Evolutionary conservation across 2,888 invertebrate species (phyloP).

Genomic region (Coenonympha arcania): DNA sequence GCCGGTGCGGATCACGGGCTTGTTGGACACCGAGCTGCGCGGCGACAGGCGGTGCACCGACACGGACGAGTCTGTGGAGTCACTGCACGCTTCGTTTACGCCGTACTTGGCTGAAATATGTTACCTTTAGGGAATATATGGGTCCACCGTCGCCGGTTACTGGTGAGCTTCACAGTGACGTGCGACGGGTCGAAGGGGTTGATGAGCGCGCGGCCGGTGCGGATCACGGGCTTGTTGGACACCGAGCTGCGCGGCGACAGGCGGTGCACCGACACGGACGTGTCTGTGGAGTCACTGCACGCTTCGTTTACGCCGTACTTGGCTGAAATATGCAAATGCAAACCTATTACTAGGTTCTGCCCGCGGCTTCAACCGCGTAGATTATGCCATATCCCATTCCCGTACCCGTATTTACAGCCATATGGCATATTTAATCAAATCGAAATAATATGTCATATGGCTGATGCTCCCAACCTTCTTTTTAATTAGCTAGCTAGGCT

Average conservation of each 20-base stretch:
- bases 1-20: slow-evolving; percentile 80
- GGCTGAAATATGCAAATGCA: slow-evolving; percentile 35
- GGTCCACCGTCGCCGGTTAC: slow-evolving; percentile 96
- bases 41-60: slow-evolving; percentile 53
- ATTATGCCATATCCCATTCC: too few relatives aligned
- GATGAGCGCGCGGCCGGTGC: slow-evolving; percentile 90
- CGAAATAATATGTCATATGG: too few relatives aligned
- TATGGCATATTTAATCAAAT: too few relatives aligned
- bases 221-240: slow-evolving; percentile 71
- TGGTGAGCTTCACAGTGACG: slow-evolving; percentile 95
- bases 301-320: slow-evolving; percentile 48
- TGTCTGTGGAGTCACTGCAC: slow-evolving; percentile 54
- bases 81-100: slow-evolving; percentile 48
- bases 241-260: slow-evolving; percentile 59
- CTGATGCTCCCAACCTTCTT: too few relatives aligned
- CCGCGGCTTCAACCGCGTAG: too few relatives aligned
- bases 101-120: slow-evolving; percentile 39
- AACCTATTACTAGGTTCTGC: too few relatives aligned
- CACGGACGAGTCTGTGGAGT: slow-evolving; percentile 53
- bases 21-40: slow-evolving; percentile 59
- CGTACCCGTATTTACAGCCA: too few relatives aligned
- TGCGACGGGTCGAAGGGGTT: slow-evolving; percentile 99
- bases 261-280: slow-evolving; percentile 46
- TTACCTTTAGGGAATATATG: slow-evolving; percentile 96
- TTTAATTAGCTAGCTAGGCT: too few relatives aligned